Conservation (phyloP, 2,113 vertebrate genomes). For the Bos indicus region DNA sequence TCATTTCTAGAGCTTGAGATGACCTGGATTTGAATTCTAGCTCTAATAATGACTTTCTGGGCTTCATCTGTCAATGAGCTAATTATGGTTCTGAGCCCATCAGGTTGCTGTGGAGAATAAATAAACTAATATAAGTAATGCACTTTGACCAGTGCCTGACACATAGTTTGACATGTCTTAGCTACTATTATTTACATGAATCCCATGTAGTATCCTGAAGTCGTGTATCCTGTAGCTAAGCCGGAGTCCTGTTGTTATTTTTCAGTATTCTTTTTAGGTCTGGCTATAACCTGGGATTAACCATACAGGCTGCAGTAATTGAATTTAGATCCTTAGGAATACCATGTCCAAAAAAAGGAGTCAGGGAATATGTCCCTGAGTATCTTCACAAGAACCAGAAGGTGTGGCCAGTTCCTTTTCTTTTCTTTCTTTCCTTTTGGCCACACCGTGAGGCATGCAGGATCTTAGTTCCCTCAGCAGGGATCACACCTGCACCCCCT, state of each 20-base stretch:
- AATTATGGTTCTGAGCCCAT: background rate
- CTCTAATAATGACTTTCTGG: background rate
- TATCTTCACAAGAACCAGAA: background rate
- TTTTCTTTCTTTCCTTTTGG: background rate
- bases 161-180: background rate
- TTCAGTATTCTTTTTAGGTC: background rate
- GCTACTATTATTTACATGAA: background rate
- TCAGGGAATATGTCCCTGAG: background rate
- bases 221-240: background rate
- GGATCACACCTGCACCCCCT: background rate
- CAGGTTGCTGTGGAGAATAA: background rate
- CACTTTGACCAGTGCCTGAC: background rate
- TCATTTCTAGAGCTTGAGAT: background rate
- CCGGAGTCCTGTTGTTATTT: background rate
- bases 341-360: background rate
- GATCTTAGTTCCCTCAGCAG: background rate
- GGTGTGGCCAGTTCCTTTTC: background rate
- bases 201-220: background rate
- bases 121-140: background rate
- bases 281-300: background rate
- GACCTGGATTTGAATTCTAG: background rate
- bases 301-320: background rate
- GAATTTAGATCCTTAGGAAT: background rate
- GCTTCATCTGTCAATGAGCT: background rate
- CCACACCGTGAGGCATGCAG: background rate